These are phyloP conservation scores for Odontomachus brunneus DNA, from an alignment of 1,140 invertebrate species.

Conservation along the genomic window DNA sequence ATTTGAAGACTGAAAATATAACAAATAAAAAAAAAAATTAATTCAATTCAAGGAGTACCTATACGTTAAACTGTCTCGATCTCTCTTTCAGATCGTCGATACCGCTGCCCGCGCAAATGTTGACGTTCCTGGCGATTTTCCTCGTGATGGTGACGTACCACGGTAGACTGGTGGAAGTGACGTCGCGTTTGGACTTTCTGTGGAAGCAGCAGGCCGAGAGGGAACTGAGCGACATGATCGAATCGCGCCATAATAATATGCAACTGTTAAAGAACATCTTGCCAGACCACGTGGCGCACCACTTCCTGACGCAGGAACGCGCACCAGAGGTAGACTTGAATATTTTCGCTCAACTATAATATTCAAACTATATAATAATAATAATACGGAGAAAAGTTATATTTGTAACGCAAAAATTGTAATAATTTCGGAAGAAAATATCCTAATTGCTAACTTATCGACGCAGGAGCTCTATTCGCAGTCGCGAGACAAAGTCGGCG, in stretches of 20 bases:
- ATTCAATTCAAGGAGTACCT: background rate
- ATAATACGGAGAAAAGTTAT: background rate
- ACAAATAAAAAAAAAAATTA: background rate
- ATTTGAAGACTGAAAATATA: background rate
- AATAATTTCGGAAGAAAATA: background rate
- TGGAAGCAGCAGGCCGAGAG: slow-evolving; percentile 97
- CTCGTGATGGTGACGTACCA: slow-evolving; percentile 95
- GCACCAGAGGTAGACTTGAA: slow-evolving; percentile 88
- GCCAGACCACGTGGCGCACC: slow-evolving; percentile 97
- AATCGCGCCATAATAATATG: slow-evolving; percentile 93
- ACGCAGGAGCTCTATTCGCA: slow-evolving; percentile 97
- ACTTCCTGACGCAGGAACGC: slow-evolving; percentile 93
- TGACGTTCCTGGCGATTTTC: slow-evolving; percentile 93
- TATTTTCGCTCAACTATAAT: too few species aligned
- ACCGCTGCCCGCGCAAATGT: slow-evolving; percentile 91
- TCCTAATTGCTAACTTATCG: slow-evolving; percentile 11
- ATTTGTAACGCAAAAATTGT: background rate
- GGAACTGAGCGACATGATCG: slow-evolving; percentile 96
- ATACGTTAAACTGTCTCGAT: background rate
- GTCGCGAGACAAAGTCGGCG: slow-evolving; percentile 96
- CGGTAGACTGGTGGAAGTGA: slow-evolving; percentile 95
- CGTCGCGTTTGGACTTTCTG: slow-evolving; percentile 95
- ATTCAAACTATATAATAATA: too few species aligned
- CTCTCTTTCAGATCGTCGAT: slow-evolving; percentile 83
- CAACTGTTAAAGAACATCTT: slow-evolving; percentile 96